These are phyloP conservation scores for Uromys caudimaculatus DNA, from an alignment of 2,797 vertebrate genomes.

Conservation along the genomic window DNA sequence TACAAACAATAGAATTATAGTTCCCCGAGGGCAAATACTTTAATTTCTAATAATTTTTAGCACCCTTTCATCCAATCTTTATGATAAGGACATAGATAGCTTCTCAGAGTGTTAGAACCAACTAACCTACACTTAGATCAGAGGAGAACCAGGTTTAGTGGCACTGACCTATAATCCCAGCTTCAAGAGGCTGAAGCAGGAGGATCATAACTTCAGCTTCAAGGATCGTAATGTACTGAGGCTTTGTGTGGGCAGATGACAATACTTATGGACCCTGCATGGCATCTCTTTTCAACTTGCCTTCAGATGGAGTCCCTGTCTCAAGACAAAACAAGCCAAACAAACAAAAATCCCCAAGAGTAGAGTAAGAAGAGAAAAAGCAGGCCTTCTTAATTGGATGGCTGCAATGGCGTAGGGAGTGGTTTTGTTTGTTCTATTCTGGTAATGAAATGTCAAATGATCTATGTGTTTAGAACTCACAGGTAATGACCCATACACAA, in stretches of 20 bases:
- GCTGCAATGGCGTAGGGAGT: not conserved
- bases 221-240: not conserved
- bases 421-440: not conserved
- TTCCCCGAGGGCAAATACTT: not conserved
- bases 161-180: not conserved
- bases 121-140: not conserved
- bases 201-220: not conserved
- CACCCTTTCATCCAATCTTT: not conserved
- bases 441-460: not conserved
- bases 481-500: slow-evolving; percentile 12
- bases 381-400: not conserved
- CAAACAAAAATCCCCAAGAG: not conserved
- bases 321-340: not conserved
- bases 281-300: not conserved
- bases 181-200: not conserved
- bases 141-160: not conserved
- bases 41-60: slow-evolving; percentile 23
- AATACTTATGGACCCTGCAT: too few species aligned
- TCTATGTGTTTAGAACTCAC: not conserved
- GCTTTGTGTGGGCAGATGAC: not conserved
- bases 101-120: not conserved
- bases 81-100: not conserved
- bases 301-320: not conserved
- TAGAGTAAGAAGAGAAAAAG: not conserved
- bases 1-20: not conserved